A percentile compares a stretch with the other conserved stretches of the same genome.
Conservation (phyloP, 2,113 vertebrate species). For the Piaya cayana region DNA sequence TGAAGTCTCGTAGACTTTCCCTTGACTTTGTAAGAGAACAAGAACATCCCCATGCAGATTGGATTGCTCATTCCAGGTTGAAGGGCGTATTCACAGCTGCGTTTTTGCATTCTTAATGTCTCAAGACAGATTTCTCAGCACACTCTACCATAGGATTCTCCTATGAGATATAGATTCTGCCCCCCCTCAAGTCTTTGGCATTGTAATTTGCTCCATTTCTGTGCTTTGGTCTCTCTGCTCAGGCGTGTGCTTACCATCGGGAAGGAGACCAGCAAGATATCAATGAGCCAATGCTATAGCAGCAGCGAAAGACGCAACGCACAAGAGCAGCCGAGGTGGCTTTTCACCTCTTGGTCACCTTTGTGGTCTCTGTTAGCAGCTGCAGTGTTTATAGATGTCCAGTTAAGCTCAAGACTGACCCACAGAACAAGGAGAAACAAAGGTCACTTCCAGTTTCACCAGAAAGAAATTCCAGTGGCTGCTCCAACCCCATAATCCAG, state of each 20-base stretch:
- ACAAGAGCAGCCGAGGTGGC: not conserved
- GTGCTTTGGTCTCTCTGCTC: not conserved
- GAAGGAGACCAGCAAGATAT: not conserved
- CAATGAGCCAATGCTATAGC: rapidly evolving
- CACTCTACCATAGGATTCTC: not conserved
- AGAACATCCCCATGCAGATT: not conserved
- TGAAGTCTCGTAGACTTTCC: not conserved
- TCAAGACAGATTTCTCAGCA: not conserved
- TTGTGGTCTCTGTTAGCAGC: constrained; percentile 4
- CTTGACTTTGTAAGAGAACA: not conserved
- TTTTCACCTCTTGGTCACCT: constrained; percentile 25
- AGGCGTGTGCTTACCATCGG: not conserved
- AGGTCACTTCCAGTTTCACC: constrained; percentile 49
- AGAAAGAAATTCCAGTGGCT: constrained; percentile 56
- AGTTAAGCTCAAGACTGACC: constrained; percentile 23
- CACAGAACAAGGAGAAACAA: constrained; percentile 30
- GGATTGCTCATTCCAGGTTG: not conserved
- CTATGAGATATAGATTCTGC: not conserved
- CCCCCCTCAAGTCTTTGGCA: rapidly evolving
- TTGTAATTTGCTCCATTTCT: not conserved
- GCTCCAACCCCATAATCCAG: constrained; percentile 39
- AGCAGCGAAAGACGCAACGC: not conserved
- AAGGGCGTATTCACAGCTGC: not conserved
- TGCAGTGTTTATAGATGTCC: constrained; percentile 30
- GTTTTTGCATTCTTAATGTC: not conserved